Base-by-base conservation (phyloP, 2,888 invertebrate genomes). In the Papilio protenor region DNA sequence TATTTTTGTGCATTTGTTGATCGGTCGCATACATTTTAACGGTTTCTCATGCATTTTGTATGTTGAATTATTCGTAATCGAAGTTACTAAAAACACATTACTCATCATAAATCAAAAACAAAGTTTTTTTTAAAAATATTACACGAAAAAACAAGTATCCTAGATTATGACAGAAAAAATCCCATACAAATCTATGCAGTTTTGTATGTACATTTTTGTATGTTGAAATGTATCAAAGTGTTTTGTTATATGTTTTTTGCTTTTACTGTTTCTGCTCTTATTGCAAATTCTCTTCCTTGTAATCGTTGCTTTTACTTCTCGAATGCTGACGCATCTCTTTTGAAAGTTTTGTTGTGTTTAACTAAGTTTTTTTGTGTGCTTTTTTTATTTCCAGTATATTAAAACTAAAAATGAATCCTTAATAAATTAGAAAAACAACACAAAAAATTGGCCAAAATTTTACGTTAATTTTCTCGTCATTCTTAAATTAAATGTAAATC, bases 11-110 rank as follows among this genome's bases (percentile, higher is more conserved):
- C 66, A 21, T 69, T 69, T 69, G n/a, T 45, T 12, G 40, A 40
- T 61, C 16, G 33, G 23, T 61, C 66, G 16, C 40, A 10, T n/a
- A 12, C 45, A 45, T 70, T 79, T 70, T 75, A 55, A 59, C 75
- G 73, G 18, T 75, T 75, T 33, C 49, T 61, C 45, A 49, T 77
- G 76, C 75, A 52, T 77, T 70, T 64, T n/a, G 40, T 69, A 40
- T 69, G 33, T 11, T 1, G 6, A n/a, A 0, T 16, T 45, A 10
- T 12, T 21, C 1, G n/a, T 45, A n/a, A 66, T 1, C 1, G 4
- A 21, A 14, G 4, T 69, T 21, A n/a, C 18, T 45, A 18, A 40
- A 45, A 16, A 27, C 5, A 66, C 12, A 66, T 40, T 12, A 59
- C 10, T 16, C n/a, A 6, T 18, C 12, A 59, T 2, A 59, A 59